These are phyloP conservation scores for Ploceus nigricollis DNA, from an alignment of 2,113 vertebrate species.

Conservation along the genomic window DNA sequence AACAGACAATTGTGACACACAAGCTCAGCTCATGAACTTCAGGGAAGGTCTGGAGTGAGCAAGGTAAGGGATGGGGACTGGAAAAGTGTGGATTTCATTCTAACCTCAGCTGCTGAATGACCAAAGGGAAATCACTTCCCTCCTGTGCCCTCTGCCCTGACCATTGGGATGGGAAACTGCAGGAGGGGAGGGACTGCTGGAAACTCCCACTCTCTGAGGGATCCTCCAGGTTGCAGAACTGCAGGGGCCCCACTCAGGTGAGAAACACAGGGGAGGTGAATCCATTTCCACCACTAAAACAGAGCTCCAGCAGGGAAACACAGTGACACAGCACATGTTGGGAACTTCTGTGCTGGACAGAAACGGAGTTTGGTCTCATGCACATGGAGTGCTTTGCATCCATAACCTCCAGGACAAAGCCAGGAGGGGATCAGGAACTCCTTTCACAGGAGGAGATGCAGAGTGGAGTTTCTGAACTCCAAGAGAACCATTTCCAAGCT, in stretches of 20 bases:
- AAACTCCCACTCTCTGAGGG: background rate
- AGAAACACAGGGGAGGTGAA: background rate
- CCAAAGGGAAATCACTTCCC: background rate
- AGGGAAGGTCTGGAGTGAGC: background rate
- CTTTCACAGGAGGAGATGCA: background rate
- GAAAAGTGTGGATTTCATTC: background rate
- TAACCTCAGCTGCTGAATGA: background rate
- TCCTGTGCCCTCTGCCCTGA: background rate
- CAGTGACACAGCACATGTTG: fast-evolving
- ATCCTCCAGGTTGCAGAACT: background rate
- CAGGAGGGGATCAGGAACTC: background rate
- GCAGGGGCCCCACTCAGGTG: background rate
- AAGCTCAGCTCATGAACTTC: background rate
- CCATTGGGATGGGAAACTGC: background rate
- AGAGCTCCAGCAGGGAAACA: background rate
- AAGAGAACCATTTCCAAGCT: background rate
- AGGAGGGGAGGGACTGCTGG: background rate
- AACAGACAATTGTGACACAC: background rate
- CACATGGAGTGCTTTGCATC: background rate
- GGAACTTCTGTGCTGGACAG: background rate
- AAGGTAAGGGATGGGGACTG: background rate
- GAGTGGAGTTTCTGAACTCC: background rate
- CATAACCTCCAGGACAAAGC: background rate
- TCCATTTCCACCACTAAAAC: background rate
- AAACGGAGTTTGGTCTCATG: fast-evolving